Evolutionary conservation across 2,888 invertebrate genomes (phyloP).

Genomic region (Chrysolina americana): DNA sequence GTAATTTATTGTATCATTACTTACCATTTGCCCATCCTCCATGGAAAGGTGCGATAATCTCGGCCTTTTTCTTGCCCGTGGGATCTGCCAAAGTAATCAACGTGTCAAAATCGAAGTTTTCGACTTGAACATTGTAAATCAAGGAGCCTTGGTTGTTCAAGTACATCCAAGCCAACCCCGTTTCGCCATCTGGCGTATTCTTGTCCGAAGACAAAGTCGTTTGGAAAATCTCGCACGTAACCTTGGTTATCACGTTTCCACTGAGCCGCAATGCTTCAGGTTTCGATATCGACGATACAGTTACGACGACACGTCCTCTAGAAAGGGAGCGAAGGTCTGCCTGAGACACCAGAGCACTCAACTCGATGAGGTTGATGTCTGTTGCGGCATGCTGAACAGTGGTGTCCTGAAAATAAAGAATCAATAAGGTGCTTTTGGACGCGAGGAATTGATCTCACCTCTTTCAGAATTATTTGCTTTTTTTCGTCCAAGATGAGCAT

Average conservation of each 20-base stretch:
- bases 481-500: constrained; percentile 80
- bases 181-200: constrained; percentile 68
- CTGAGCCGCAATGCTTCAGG: constrained; percentile 77
- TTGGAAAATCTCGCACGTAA: constrained; percentile 87
- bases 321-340: constrained; percentile 84
- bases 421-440: neutral
- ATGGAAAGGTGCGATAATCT: constrained; percentile 75
- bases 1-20: neutral
- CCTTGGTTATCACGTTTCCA: constrained; percentile 81
- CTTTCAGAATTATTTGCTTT: constrained; percentile 79
- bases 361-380: constrained; percentile 84
- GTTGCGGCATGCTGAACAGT: constrained; percentile 81
- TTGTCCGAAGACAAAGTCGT: constrained; percentile 73
- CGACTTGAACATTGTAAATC: constrained; percentile 83
- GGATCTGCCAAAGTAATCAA: constrained; percentile 81
- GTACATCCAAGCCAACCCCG: constrained; percentile 84
- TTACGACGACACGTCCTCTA: constrained; percentile 81
- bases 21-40: constrained; percentile 78
- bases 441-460: constrained; percentile 70
- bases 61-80: constrained; percentile 75
- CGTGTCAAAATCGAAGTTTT: constrained; percentile 73
- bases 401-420: constrained; percentile 71
- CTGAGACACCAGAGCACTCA: constrained; percentile 83
- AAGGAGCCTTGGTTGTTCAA: constrained; percentile 84
- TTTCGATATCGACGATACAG: constrained; percentile 79